Conservation (phyloP, 2,888 invertebrate genomes). For the Hermaeophaga mercurialis region DNA sequence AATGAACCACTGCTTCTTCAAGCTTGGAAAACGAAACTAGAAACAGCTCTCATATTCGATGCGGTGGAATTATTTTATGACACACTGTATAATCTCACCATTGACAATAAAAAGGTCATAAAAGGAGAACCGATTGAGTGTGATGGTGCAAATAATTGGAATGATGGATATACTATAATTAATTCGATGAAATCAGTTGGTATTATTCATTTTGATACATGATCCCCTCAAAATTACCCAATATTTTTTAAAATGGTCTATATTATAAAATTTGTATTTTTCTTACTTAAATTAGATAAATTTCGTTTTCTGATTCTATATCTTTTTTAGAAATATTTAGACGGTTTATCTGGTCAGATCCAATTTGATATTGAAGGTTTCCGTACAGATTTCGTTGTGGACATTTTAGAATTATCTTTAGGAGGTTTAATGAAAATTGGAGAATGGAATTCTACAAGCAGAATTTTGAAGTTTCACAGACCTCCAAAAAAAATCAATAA, state of each 20-base stretch:
- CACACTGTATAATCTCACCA: slow-evolving; percentile 69
- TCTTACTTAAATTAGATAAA: no score
- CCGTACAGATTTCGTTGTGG: slow-evolving; percentile 71
- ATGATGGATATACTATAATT: slow-evolving; percentile 78
- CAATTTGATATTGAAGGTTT: slow-evolving; percentile 81
- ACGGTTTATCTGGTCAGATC: slow-evolving; percentile 77
- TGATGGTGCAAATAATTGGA: slow-evolving; percentile 70
- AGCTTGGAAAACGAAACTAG: slow-evolving; percentile 61
- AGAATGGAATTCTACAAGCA: slow-evolving; percentile 65
- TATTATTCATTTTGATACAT: no score
- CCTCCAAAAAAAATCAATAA: not conserved
- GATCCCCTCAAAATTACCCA: no score
- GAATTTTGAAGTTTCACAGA: slow-evolving; percentile 28
- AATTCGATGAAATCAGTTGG: slow-evolving; percentile 83
- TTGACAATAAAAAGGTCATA: slow-evolving; percentile 32
- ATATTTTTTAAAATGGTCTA: no score
- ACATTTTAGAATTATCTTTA: slow-evolving; percentile 68
- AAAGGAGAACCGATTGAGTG: slow-evolving; percentile 57
- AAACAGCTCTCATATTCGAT: slow-evolving; percentile 84
- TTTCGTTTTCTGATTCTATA: no score
- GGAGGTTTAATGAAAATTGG: slow-evolving; percentile 71
- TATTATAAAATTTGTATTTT: no score
- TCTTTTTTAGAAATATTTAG: slow-evolving; percentile 63
- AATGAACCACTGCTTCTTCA: slow-evolving; percentile 18
- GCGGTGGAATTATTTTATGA: slow-evolving; percentile 81